Percentiles rank a stretch among this genome's conserved stretches.
Evolutionary conservation across 2,888 invertebrate genomes (phyloP).

Genomic region (Eurytoma adleriae): DNA sequence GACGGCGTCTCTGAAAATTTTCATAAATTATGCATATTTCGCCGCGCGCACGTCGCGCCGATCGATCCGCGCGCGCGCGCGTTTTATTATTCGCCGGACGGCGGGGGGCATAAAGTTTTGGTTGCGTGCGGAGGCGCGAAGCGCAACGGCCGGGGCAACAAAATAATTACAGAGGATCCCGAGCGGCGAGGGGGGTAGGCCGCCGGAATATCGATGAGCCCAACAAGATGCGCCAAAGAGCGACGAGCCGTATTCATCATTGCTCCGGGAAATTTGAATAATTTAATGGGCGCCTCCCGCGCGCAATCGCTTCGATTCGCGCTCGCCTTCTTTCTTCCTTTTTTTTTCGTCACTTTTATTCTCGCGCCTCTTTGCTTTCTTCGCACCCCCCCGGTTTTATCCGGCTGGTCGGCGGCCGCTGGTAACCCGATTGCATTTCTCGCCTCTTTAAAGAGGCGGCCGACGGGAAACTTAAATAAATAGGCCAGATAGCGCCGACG

Average conservation of each 20-base stretch:
- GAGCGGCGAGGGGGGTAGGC: not conserved
- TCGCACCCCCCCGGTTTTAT: too few species aligned
- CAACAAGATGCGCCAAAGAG: slow-evolving; percentile 10
- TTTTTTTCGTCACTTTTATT: not conserved
- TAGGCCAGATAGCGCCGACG: slow-evolving; percentile 11
- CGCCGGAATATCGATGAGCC: slow-evolving; percentile 41
- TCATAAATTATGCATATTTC: slow-evolving; percentile 37
- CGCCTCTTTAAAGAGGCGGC: slow-evolving; percentile 1
- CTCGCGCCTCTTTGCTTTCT: not conserved
- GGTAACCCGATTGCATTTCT: slow-evolving; percentile 15
- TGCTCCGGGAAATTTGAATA: slow-evolving; percentile 35
- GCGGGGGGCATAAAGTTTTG: slow-evolving; percentile 26
- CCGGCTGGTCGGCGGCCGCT: too few species aligned
- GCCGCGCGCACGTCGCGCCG: slow-evolving; percentile 4
- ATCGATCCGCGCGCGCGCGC: slow-evolving; percentile 21
- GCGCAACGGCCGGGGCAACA: not conserved
- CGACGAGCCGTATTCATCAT: slow-evolving; percentile 20
- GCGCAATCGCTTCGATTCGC: not conserved
- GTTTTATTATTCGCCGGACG: slow-evolving; percentile 33
- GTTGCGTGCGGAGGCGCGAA: slow-evolving; percentile 7
- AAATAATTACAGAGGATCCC: slow-evolving; percentile 31
- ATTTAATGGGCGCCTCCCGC: slow-evolving; percentile 28
- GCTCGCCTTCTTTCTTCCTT: not conserved
- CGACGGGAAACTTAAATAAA: not conserved
- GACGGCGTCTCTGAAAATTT: slow-evolving; percentile 20